Evolutionary conservation across 2,797 vertebrate genomes (phyloP), one percentile per base, ranked within the genome.

Genomic region (Moxostoma hubbsi): DNA sequence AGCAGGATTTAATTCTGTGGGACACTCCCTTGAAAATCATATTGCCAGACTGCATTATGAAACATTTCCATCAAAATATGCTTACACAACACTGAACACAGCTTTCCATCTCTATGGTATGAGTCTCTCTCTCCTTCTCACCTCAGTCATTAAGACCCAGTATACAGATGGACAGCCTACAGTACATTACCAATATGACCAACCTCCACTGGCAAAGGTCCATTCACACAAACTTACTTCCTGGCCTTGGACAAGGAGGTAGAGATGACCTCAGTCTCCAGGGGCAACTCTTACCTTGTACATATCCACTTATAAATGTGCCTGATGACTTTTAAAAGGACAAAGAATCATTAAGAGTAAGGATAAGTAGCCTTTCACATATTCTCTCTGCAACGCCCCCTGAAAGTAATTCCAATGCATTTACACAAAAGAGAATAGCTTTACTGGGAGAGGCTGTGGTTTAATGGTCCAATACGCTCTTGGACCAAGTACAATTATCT

Each of bases 291-390:
- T 87, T 79, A 86, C 84, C 85, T 85, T 79, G 69, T 88, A 87
- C 88, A 90, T 89, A 89, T 92, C 91, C 90, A 91, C 93, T 93
- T 92, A 90, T 89, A 89, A 92, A 92, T 81, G 89, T 92, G 92
- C 87, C 92, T 91, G 91, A 93, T 83, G 89, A 93, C 92, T 93
- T 94, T 91, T 90, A 93, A 92, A 94, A 94, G 92, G 92, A 93
- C 91, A 88, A 89, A 90, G 89, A 89, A 91, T 93, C 92, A 93
- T 94, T 93, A 93, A 90, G 86, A 90, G 36, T 36, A 36, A 36
- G 89, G 92, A 92, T 92, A 93, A 93, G 92, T 92, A 93, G 92
- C 87, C 89, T 92, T 93, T 93, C 87, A 89, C 87, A 89, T 90
- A 86, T 89, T 92, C 91, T 89, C 90, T 88, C 89, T 83, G 85